These are phyloP conservation scores for Noctua pronuba DNA, from an alignment of 2,888 invertebrate genomes.

Conservation along the genomic window DNA sequence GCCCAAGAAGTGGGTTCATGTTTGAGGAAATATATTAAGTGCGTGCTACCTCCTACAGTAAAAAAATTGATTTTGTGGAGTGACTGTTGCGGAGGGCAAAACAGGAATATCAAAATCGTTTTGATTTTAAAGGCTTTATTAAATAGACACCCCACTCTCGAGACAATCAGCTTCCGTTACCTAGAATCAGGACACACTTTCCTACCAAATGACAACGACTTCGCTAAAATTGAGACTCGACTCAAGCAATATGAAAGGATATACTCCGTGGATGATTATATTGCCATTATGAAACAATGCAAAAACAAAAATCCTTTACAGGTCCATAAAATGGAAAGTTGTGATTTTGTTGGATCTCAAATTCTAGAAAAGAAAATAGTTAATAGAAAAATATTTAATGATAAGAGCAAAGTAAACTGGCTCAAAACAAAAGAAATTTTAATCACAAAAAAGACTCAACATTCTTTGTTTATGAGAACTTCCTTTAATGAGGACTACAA, in stretches of 20 bases:
- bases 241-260: slow-evolving; percentile 49
- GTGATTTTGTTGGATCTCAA: slow-evolving; percentile 39
- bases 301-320: slow-evolving; percentile 35
- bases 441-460: slow-evolving; percentile 33
- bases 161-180: slow-evolving; percentile 33
- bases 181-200: slow-evolving; percentile 38
- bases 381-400: slow-evolving; percentile 5
- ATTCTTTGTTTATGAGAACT: slow-evolving; percentile 46
- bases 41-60: slow-evolving; percentile 27
- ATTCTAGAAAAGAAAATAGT: slow-evolving; percentile 24
- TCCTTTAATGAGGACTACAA: slow-evolving; percentile 38
- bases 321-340: slow-evolving; percentile 34
- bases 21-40: slow-evolving; percentile 43
- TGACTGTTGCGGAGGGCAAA: slow-evolving; percentile 36
- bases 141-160: slow-evolving; percentile 21
- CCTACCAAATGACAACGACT: slow-evolving; percentile 31
- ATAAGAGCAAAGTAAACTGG: slow-evolving; percentile 17
- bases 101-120: slow-evolving; percentile 28
- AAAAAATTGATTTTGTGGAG: slow-evolving; percentile 37
- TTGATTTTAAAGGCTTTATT: slow-evolving; percentile 36
- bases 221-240: slow-evolving; percentile 45
- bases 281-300: slow-evolving; percentile 31
- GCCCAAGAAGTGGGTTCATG: slow-evolving; percentile 57
- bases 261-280: slow-evolving; percentile 42
- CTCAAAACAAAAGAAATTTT: slow-evolving; percentile 22